Conservation (phyloP, 2,888 invertebrate species). For the Autographa gamma region DNA sequence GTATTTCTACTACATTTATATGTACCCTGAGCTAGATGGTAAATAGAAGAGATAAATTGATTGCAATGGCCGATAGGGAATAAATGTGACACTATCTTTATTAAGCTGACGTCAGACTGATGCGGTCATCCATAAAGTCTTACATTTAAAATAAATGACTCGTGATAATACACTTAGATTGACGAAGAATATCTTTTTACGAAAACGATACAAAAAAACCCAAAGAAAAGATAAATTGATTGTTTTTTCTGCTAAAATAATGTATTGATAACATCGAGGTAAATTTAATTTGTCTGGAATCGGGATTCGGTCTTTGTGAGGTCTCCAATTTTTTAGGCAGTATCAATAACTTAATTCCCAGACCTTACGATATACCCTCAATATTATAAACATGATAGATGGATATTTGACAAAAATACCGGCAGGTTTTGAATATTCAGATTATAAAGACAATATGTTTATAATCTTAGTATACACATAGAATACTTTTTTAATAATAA, state of each 20-base stretch:
- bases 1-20: neutral
- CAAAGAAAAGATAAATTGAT: neutral
- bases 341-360: neutral
- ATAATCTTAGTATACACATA: no score
- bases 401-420: no score
- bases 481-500: no score
- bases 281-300: constrained; percentile 1
- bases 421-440: no score
- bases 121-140: constrained; percentile 7
- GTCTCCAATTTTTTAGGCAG: no score
- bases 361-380: neutral
- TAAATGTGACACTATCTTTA: constrained; percentile 22
- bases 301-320: neutral
- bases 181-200: neutral
- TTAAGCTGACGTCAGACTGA: constrained; percentile 26
- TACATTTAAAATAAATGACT: constrained; percentile 22
- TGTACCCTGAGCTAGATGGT: neutral
- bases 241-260: neutral
- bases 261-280: neutral
- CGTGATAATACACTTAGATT: neutral
- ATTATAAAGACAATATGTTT: no score
- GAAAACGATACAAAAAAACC: no score
- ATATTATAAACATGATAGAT: no score
- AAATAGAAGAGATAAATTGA: neutral
- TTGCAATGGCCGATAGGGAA: neutral